Evolutionary conservation across 92 coral and sea anemone genomes (phyloP).

Genomic region (Actinernus sp.): DNA sequence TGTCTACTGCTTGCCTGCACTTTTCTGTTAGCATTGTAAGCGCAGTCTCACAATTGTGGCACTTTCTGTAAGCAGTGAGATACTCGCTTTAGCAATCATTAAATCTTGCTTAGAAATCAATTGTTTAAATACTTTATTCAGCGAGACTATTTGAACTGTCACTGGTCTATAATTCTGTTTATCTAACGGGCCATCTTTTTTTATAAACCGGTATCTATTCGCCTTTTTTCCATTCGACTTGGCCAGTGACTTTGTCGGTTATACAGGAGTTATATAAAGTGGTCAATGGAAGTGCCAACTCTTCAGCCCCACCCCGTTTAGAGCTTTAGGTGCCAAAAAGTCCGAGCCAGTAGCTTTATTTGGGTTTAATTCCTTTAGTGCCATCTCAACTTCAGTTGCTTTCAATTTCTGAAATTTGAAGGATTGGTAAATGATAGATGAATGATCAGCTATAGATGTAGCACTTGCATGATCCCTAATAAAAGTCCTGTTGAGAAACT

Average conservation of each 20-base stretch:
- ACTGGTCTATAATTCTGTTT: constrained; percentile 43
- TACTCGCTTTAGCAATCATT: constrained; percentile 21
- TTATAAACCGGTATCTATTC: constrained; percentile 49
- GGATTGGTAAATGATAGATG: no score
- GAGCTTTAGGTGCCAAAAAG: constrained; percentile 19
- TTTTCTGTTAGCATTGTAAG: constrained; percentile 7
- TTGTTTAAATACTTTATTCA: constrained; percentile 35
- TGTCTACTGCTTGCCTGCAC: constrained; percentile 18
- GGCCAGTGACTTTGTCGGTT: constrained; percentile 48
- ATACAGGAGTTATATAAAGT: constrained; percentile 52
- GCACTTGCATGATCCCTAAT: no score
- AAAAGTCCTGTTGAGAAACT: no score
- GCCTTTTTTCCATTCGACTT: constrained; percentile 41
- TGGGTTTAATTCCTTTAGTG: no score
- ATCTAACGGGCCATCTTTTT: constrained; percentile 30
- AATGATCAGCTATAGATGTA: no score
- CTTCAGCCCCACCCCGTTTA: constrained; percentile 36
- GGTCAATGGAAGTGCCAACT: constrained; percentile 36
- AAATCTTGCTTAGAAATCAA: constrained; percentile 35
- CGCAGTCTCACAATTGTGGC: constrained; percentile 34
- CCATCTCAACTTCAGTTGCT: no score
- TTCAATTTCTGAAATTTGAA: no score
- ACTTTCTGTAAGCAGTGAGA: constrained; percentile 24
- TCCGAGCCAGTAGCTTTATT: no score
- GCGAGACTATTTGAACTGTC: constrained; percentile 8